These are phyloP conservation scores for Conopomorpha cramerella DNA, from an alignment of 1,140 invertebrate species.

Conservation along the genomic window DNA sequence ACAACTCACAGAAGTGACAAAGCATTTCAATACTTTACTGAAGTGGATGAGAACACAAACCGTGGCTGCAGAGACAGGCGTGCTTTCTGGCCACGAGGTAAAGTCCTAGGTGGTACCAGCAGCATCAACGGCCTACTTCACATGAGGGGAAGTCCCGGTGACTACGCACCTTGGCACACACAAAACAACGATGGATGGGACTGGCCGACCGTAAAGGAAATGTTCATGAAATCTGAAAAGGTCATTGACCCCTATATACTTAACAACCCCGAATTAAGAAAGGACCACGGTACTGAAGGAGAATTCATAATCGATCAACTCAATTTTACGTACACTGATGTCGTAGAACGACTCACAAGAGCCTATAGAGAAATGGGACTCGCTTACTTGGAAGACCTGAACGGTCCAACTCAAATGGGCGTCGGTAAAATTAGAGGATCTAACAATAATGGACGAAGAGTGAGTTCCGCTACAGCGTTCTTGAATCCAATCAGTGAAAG, in stretches of 20 bases:
- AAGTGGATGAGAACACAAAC: slow-evolving; percentile 26
- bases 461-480: slow-evolving; percentile 67
- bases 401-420: slow-evolving; percentile 54
- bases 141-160: slow-evolving; percentile 65
- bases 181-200: slow-evolving; percentile 63
- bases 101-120: slow-evolving; percentile 66
- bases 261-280: slow-evolving; percentile 24
- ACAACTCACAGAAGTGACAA: slow-evolving; percentile 23
- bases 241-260: no score
- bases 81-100: slow-evolving; percentile 63
- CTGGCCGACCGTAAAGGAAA: slow-evolving; percentile 70
- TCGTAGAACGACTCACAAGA: slow-evolving; percentile 37
- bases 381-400: slow-evolving; percentile 38
- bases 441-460: slow-evolving; percentile 63
- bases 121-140: slow-evolving; percentile 71
- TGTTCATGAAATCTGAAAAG: no score
- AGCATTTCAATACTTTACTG: slow-evolving; percentile 37
- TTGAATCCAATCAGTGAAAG: slow-evolving; percentile 61
- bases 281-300: slow-evolving; percentile 37
- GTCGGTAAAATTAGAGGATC: slow-evolving; percentile 48
- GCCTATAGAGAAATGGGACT: slow-evolving; percentile 41
- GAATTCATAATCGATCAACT: slow-evolving; percentile 35
- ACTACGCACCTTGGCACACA: slow-evolving; percentile 69
- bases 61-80: slow-evolving; percentile 25
- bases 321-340: slow-evolving; percentile 27